Conservation (phyloP, 2,113 vertebrate species). For the Phoenicopterus ruber region DNA sequence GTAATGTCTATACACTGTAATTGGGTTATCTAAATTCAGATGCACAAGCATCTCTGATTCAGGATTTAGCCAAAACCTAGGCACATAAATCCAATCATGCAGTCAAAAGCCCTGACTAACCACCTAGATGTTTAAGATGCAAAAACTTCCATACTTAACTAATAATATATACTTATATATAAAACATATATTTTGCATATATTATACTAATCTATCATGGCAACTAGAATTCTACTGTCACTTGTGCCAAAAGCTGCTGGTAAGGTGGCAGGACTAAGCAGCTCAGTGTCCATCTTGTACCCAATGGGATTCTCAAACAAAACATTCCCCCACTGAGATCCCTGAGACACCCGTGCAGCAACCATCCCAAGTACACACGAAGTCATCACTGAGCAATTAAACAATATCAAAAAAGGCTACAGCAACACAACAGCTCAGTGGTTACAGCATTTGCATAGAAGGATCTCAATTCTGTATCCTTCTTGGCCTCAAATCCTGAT, state of each 20-base stretch:
- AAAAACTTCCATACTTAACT: background rate
- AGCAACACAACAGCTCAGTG: background rate
- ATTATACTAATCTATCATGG: background rate
- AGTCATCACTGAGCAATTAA: background rate
- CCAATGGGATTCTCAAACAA: background rate
- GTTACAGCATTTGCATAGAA: background rate
- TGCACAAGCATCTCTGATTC: background rate
- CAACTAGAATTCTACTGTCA: background rate
- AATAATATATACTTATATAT: background rate
- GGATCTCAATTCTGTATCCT: background rate
- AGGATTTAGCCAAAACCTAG: background rate
- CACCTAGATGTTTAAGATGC: background rate
- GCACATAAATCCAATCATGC: background rate
- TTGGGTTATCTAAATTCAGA: background rate
- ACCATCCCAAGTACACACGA: rapidly evolving
- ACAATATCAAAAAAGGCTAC: background rate
- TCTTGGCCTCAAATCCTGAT: background rate
- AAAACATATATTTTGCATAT: background rate
- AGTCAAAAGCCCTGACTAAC: background rate
- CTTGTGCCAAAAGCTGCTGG: background rate
- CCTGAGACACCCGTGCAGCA: background rate
- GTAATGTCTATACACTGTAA: background rate
- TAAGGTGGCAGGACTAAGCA: background rate
- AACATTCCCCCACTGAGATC: background rate
- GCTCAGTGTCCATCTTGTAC: background rate